Conservation (phyloP, 2,888 invertebrate species). For the Dendrolimus houi region DNA sequence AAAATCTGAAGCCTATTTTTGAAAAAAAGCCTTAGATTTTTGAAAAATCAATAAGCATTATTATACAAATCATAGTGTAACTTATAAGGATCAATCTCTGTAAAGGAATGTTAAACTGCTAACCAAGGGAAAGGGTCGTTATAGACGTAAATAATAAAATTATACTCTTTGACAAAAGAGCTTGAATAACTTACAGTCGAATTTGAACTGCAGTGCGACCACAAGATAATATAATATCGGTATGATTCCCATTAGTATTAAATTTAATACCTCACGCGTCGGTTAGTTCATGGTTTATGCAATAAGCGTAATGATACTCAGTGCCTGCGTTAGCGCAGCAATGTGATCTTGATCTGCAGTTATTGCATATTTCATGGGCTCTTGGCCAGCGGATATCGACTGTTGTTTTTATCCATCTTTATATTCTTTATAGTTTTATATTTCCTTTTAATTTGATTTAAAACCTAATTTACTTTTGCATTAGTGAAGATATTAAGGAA, state of each 20-base stretch:
- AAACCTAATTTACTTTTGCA: not conserved
- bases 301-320: conserved; percentile 22
- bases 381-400: not conserved
- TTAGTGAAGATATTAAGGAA: too few species aligned
- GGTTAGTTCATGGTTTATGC: conserved; percentile 22
- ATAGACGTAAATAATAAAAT: too few species aligned
- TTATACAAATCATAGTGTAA: too few species aligned
- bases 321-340: conserved; percentile 7
- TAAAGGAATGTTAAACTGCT: too few species aligned
- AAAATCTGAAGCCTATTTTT: too few species aligned
- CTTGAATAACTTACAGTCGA: too few species aligned
- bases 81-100: too few species aligned
- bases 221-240: not conserved
- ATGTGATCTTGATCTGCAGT: conserved; percentile 5
- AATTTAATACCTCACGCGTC: conserved; percentile 25
- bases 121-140: too few species aligned
- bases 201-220: too few species aligned
- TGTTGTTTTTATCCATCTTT: not conserved
- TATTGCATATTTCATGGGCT: not conserved
- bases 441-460: not conserved
- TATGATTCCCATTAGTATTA: conserved; percentile 20
- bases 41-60: too few species aligned
- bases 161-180: too few species aligned
- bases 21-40: too few species aligned
- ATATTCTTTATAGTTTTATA: not conserved